These are phyloP conservation scores for Pardalotus punctatus DNA, from an alignment of 2,113 vertebrate genomes.

Conservation along the genomic window DNA sequence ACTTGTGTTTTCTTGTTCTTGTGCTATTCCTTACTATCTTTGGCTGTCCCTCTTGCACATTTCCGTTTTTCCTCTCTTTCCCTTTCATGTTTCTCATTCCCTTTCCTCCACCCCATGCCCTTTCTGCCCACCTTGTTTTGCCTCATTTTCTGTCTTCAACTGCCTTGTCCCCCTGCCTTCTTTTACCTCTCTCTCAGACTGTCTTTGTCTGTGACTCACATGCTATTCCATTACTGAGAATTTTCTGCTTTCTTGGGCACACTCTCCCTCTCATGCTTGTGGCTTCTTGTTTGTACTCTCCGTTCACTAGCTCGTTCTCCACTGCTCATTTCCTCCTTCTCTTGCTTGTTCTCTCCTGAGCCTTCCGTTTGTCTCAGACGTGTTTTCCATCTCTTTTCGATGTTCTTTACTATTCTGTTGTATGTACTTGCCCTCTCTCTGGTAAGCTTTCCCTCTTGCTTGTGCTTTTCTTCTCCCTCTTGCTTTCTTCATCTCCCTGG, in stretches of 20 bases:
- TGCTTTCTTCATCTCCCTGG: not conserved
- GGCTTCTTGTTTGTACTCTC: not conserved
- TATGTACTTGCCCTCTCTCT: not conserved
- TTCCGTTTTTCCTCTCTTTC: not conserved
- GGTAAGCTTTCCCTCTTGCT: not conserved
- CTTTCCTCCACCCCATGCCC: not conserved
- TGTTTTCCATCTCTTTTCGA: not conserved
- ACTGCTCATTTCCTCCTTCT: not conserved
- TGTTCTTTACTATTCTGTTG: not conserved
- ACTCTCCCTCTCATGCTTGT: not conserved
- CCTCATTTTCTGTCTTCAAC: not conserved
- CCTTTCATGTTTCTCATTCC: not conserved
- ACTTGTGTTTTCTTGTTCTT: not conserved
- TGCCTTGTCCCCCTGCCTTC: rapidly evolving
- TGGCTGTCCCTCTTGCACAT: not conserved
- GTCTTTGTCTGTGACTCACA: not conserved
- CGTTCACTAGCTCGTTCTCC: not conserved
- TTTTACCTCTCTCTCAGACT: not conserved
- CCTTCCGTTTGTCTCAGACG: not conserved
- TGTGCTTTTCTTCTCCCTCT: not conserved
- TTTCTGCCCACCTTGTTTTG: not conserved
- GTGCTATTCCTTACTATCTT: not conserved
- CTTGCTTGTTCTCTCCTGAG: not conserved
- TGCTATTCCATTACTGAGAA: not conserved
- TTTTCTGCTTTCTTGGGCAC: not conserved